phyloP scores from a whole-genome alignment of 2,797 vertebrate species.

The Pantherophis vulpinus region DNA sequence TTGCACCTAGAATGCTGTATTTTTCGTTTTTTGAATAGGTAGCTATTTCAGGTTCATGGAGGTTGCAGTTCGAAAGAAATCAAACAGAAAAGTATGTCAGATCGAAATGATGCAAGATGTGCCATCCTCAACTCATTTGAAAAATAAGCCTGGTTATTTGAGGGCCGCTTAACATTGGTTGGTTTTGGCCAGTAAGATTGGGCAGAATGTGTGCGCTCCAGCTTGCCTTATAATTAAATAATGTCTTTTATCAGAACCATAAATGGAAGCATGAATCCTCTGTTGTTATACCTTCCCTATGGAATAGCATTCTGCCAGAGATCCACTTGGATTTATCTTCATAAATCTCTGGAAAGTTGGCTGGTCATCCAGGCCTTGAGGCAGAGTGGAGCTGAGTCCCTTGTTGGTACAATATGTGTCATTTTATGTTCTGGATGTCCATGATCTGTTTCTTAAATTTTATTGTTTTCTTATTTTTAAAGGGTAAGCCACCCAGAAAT shows the following conservation, averaged over 20 bases:
- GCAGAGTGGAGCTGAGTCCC: neutral
- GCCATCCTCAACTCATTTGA: neutral
- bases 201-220: neutral
- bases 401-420: neutral
- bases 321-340: neutral
- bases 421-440: neutral
- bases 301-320: neutral
- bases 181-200: neutral
- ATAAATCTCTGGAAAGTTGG: neutral
- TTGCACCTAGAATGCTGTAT: neutral
- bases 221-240: neutral
- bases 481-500: too few relatives aligned
- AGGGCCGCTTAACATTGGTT: neutral
- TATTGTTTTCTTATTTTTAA: neutral
- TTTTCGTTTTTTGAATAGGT: slow-evolving; percentile 2
- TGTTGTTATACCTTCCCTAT: neutral
- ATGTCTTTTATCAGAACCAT: neutral
- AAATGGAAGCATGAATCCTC: neutral
- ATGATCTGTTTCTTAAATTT: neutral
- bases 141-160: neutral
- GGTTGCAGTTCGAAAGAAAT: neutral
- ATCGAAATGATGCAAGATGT: neutral
- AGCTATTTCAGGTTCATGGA: neutral
- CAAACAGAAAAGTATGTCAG: neutral
- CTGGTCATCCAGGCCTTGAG: neutral